phyloP scores from a whole-genome alignment of 2,113 vertebrate species.

The Phaethornis superciliosus region DNA sequence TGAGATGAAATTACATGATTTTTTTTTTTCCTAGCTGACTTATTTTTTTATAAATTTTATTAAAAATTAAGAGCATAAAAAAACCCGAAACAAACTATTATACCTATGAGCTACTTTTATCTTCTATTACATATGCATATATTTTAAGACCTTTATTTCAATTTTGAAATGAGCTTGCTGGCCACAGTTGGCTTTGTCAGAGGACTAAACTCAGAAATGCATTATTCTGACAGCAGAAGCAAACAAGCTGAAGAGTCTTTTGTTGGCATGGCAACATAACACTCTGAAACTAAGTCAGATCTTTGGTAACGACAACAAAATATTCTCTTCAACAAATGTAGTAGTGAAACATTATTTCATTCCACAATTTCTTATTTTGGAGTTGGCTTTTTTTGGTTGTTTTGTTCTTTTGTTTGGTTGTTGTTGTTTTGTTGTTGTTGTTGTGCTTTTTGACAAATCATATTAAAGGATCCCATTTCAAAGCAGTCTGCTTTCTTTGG shows the following conservation, averaged over 20 bases:
- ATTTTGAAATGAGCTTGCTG: neutral
- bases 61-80: neutral
- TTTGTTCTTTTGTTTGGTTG: neutral
- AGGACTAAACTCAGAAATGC: conserved; percentile 31
- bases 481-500: neutral
- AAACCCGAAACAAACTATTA: neutral
- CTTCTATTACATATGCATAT: neutral
- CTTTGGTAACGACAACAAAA: conserved; percentile 39
- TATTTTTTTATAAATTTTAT: neutral
- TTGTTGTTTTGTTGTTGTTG: too few species aligned
- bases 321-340: neutral
- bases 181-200: neutral
- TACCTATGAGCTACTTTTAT: neutral
- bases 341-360: neutral
- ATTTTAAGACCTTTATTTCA: neutral
- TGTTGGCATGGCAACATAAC: conserved; percentile 51
- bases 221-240: conserved; percentile 50
- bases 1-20: neutral
- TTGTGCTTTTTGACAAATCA: neutral
- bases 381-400: neutral
- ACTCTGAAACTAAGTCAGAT: conserved; percentile 44
- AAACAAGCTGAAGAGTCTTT: conserved; percentile 7
- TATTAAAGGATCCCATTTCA: neutral
- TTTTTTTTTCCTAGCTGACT: neutral
- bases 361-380: neutral